Conservation (phyloP, 2,888 invertebrate species). For the Exocentrus adspersus region DNA sequence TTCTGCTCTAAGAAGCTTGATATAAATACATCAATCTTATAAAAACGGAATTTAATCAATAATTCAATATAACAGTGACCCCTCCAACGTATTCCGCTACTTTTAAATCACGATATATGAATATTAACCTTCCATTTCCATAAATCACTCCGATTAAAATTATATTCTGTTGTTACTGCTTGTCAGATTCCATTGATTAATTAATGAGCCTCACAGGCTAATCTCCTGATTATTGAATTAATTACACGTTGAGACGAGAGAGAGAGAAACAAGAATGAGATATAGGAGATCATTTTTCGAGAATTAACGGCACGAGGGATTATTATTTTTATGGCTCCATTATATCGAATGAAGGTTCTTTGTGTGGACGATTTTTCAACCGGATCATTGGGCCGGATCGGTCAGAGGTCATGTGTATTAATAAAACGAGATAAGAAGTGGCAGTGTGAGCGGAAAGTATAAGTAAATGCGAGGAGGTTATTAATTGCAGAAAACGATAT, state of each 20-base stretch:
- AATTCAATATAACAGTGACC: too few relatives aligned
- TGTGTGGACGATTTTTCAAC: not conserved
- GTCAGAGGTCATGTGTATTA: not conserved
- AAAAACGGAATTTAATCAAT: not conserved
- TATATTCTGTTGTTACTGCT: not conserved
- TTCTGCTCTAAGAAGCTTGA: not conserved
- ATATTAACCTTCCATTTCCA: not conserved
- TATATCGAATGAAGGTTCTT: not conserved
- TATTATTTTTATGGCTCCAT: not conserved
- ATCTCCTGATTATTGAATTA: slow-evolving; percentile 2
- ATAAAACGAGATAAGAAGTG: not conserved
- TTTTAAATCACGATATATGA: too few relatives aligned
- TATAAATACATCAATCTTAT: not conserved
- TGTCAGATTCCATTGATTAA: slow-evolving; percentile 14
- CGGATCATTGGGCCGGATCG: not conserved
- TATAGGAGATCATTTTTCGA: not conserved
- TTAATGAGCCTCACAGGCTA: not conserved
- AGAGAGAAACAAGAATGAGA: not conserved
- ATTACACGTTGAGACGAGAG: too few relatives aligned
- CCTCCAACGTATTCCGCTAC: too few relatives aligned
- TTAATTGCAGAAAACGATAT: not conserved
- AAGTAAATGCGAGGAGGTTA: not conserved
- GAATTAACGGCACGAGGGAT: not conserved
- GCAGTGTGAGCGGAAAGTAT: too few relatives aligned
- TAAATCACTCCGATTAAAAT: slow-evolving; percentile 8